Evolutionary conservation across 2,797 vertebrate genomes (phyloP), one percentile per base, ranked within the genome.

Genomic region (Ctenopoma multispine): DNA sequence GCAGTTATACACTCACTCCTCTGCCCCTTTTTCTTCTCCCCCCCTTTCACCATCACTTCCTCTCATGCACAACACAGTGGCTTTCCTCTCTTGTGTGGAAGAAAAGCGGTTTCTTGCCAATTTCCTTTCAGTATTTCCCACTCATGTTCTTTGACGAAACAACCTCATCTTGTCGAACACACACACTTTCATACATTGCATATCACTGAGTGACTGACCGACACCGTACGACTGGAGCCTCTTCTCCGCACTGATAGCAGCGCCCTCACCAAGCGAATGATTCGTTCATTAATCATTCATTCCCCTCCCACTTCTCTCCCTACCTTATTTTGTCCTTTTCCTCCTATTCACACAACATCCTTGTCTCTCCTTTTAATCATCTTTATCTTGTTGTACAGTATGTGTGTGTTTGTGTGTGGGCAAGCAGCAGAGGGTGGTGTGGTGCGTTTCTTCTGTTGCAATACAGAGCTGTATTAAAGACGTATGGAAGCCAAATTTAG

Each of bases 61-160:
- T 81, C 68, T 76, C 83, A 66, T 68, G 69, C 71, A 74, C 82
- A 38, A 46, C 61, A 20, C 68, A 18, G 69, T 51, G 69, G 49
- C 69, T 75, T 63, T 55, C 68, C 47, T 47, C 69, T 84, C 71
- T 77, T 20, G 2, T 4, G 68, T 48, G 54, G 63, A 84, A 80
- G 67, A 69, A 72, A 85, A 80, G 63, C 77, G 63, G 72, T 71
- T 78, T 72, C 70, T 77, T 77, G 71, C 89, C 85, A 73, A 81
- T 82, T 82, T 80, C 56, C 75, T 76, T 73, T 79, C 71, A 61
- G 84, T 84, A 73, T 82, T 80, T 79, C 63, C 79, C 76, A 69
- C 84, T 87, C 87, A 29, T 68, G 76, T 69, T 64, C 81, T 58
- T 56, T 72, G 81, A 89, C 82, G 80, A 90, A 92, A 90, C 75